These are phyloP conservation scores for Tetraneura akinire DNA, from an alignment of 1,140 invertebrate genomes.

Conservation along the genomic window DNA sequence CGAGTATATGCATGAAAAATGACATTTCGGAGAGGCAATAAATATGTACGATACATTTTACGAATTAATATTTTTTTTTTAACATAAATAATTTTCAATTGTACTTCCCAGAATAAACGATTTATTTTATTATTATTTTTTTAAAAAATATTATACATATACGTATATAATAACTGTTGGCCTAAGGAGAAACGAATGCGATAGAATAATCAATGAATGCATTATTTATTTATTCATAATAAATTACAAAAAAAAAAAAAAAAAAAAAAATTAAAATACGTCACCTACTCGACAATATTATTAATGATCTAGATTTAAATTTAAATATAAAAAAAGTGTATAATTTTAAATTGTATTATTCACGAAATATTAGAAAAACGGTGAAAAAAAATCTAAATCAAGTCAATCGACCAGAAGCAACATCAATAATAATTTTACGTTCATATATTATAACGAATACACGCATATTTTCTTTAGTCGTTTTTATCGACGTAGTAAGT, in stretches of 20 bases:
- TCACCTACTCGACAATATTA: background rate
- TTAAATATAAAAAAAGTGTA: constrained; percentile 1
- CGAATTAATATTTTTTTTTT: background rate
- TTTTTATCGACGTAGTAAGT: too few relatives aligned
- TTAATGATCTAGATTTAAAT: background rate
- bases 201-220: background rate
- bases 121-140: constrained; percentile 7
- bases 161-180: background rate
- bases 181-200: background rate
- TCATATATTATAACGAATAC: too few relatives aligned
- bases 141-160: background rate
- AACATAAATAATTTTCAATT: background rate
- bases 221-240: too few relatives aligned
- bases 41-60: background rate
- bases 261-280: too few relatives aligned
- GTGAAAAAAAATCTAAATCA: too few relatives aligned
- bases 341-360: too few relatives aligned
- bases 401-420: background rate
- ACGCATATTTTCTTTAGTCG: too few relatives aligned
- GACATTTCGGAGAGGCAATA: background rate
- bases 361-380: too few relatives aligned
- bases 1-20: too few relatives aligned
- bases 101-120: background rate
- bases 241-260: background rate
- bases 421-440: too few relatives aligned